Evolutionary conservation across 2,113 vertebrate species (phyloP), one percentile per base, ranked within the genome.

Genomic region (Cyanoramphus novaezelandiae): DNA sequence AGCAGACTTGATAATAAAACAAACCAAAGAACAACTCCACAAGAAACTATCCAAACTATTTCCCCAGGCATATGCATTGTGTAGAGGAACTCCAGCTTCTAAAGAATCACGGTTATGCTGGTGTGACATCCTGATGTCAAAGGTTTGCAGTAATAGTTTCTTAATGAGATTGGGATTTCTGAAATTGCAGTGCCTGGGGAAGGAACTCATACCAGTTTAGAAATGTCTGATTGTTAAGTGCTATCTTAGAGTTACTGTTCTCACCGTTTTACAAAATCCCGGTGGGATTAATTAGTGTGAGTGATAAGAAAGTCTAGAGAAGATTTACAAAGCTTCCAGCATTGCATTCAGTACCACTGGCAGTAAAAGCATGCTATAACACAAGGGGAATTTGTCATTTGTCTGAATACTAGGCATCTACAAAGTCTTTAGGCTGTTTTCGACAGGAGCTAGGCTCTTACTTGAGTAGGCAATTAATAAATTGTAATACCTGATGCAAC

Each of bases 241-340:
- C 0, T 8, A 10, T 59, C 10, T 94, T 80, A 20, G 10, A 47
- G 46, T 62, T 65, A 9, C 19, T 92, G 2, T 69, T 85, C 44
- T 88, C 29, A 41, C 19, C 1, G 0, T 20, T 75, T 77, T 39
- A 35, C 18, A 39, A 65, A 91, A 70, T 76, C 59, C 88, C 65
- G 8, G 31, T 62, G 78, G 55, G 92, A 92, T 85, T 86, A 91
- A 93, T 91, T 93, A 91, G 72, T 12, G 35, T 2, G 2, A 65
- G 25, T 37, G n/a, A 55, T 83, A 86, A 70, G 53, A 49, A 59
- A 92, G 46, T 60, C 43, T 60, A 84, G 80, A 59, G 49, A 69
- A 86, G 44, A 28, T 3, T 57, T 59, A 46, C 13, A 39, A 55
- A 95, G 55, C 49, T 63, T 65, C 27, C 35, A 81, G 46, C 46